Base-by-base conservation (phyloP, 2,888 invertebrate genomes). In the Xanthorhoe spadicearia region DNA sequence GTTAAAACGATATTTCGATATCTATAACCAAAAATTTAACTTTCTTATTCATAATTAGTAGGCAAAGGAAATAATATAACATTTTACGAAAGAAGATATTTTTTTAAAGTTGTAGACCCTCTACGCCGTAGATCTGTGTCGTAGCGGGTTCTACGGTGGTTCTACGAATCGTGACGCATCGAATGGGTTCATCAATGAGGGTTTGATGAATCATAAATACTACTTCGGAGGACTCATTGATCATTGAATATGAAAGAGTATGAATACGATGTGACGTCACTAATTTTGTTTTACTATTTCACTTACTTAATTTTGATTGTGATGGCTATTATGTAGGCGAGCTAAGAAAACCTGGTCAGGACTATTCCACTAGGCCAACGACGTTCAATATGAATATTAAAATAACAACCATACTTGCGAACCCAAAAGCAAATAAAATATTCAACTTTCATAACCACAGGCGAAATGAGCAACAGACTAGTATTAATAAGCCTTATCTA, bases 201-300 rank as follows among this genome's bases (percentile, higher is more conserved):
- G 32, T 32, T 49, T 49, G 49, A 49, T 49, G 49, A 49, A 49
- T 49, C 49, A 49, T 49, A 19, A 9, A 49, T 49, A 43, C 32
- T 32, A 7, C 43, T 43, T 43, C 43, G 13, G 43, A 43, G 49
- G 17, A 18, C 9, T 17, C 17, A 49, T 18, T 17, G 17, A 17
- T 18, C 18, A 49, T 17, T 17, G 49, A 18, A 49, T 19, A 49
- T 9, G 3, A 5, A 18, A 49, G 9, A 49, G 49, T 49, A 9
- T 5, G 32, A 7, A 32, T 32, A 7, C 6, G 32, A 32, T 32
- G 32, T 32, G 32, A 32, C 32, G 32, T 32, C 32, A 32, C 32
- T 7, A 5, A 32, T 32, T 32, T 32, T 32, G 5, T 7, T 7
- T 32, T 28, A 28, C 5, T 28, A 28, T 28, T 28, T 28, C n/a